These are phyloP conservation scores for Triplophysa yarkandensis DNA, from an alignment of 2,797 vertebrate species.

Conservation along the genomic window DNA sequence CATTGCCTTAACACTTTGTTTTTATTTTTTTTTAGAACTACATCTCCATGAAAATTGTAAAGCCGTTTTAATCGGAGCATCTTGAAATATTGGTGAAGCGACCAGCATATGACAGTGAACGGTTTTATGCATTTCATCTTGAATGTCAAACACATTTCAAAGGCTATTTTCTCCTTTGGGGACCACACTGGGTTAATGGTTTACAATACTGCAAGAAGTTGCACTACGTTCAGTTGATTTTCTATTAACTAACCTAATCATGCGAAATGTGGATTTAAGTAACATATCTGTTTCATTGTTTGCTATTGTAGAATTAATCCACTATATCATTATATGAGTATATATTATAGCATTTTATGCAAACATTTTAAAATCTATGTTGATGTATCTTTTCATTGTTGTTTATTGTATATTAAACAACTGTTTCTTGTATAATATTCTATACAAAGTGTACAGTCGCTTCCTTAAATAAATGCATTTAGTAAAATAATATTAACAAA, in stretches of 20 bases:
- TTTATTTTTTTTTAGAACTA: slow-evolving; percentile 52
- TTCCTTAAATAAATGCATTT: background rate
- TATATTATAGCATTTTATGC: too few species aligned
- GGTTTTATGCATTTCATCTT: background rate
- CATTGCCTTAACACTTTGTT: background rate
- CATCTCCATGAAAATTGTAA: slow-evolving; percentile 58
- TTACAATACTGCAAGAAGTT: slow-evolving; percentile 6
- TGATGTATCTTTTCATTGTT: background rate
- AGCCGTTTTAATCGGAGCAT: slow-evolving; percentile 46
- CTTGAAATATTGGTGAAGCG: background rate
- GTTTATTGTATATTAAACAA: slow-evolving; percentile 13
- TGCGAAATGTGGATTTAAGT: background rate
- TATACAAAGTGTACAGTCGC: background rate
- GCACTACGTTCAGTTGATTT: slow-evolving; percentile 1
- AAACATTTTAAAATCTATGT: background rate
- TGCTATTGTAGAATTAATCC: background rate
- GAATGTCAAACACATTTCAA: background rate
- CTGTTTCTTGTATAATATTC: background rate
- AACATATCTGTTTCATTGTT: background rate
- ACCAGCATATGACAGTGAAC: background rate
- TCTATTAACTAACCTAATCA: too few species aligned
- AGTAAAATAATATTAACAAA: background rate
- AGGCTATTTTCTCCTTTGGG: background rate
- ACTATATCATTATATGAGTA: background rate
- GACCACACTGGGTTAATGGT: slow-evolving; percentile 7